Conservation (phyloP, 2,797 vertebrate genomes). For the Danio aesculapii region DNA sequence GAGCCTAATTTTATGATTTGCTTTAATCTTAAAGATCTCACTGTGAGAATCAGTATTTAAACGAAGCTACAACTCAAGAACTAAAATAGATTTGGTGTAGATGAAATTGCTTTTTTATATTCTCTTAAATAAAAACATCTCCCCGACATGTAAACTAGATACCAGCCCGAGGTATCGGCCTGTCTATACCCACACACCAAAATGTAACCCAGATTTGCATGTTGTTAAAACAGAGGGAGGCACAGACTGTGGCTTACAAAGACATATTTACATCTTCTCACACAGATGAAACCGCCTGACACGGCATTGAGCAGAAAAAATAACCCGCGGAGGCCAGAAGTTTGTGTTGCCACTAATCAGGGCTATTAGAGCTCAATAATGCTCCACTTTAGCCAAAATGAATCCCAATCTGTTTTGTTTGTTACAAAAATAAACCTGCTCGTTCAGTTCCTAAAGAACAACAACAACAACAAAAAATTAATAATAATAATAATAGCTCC, state of each 20-base stretch:
- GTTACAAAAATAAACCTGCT: slow-evolving; percentile 35
- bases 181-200: slow-evolving; percentile 62
- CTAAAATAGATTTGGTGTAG: background rate
- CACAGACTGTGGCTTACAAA: slow-evolving; percentile 66
- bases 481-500: background rate
- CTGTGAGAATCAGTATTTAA: background rate
- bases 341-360: slow-evolving; percentile 80
- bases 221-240: slow-evolving; percentile 72
- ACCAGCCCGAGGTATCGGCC: slow-evolving; percentile 25
- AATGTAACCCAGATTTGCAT: slow-evolving; percentile 77
- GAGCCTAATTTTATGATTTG: background rate
- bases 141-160: slow-evolving; percentile 10
- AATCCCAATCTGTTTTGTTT: slow-evolving; percentile 69
- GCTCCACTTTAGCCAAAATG: slow-evolving; percentile 73
- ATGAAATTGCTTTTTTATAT: background rate
- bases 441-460: background rate
- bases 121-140: slow-evolving; percentile 10
- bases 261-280: slow-evolving; percentile 82
- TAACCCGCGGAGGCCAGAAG: slow-evolving; percentile 65
- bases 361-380: slow-evolving; percentile 72
- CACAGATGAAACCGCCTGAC: slow-evolving; percentile 78
- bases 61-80: background rate
- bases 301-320: slow-evolving; percentile 76
- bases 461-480: background rate
- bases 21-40: background rate